Evolutionary conservation across 2,888 invertebrate species (phyloP).

Genomic region (Caenorhabditis sulstoni): DNA sequence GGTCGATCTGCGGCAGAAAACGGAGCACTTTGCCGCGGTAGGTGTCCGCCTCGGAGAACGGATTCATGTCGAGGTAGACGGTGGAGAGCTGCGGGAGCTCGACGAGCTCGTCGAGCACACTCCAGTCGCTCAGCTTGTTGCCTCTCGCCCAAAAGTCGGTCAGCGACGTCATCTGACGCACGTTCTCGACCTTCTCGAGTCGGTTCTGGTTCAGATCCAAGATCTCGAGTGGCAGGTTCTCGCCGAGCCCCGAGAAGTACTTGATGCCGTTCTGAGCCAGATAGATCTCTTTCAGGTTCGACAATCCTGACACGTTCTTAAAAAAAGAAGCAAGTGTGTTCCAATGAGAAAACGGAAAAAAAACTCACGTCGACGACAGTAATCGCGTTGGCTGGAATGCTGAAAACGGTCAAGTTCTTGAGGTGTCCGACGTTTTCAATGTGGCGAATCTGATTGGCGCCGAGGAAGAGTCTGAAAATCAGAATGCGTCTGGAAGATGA

Average conservation of each 20-base stretch:
- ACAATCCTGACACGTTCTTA: slow-evolving; percentile 88
- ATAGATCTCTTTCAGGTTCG: slow-evolving; percentile 90
- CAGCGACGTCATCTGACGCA: slow-evolving; percentile 68
- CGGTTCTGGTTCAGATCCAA: slow-evolving; percentile 76
- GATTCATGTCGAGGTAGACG: slow-evolving; percentile 74
- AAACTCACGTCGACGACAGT: slow-evolving; percentile 58
- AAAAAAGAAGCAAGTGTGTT: slow-evolving; percentile 56
- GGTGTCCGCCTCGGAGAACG: slow-evolving; percentile 55
- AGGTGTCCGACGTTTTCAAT: slow-evolving; percentile 84
- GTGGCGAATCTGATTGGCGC: slow-evolving; percentile 94
- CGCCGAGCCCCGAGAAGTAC: slow-evolving; percentile 86
- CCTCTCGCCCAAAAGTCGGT: slow-evolving; percentile 76
- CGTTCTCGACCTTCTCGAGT: slow-evolving; percentile 65
- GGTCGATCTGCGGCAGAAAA: slow-evolving; percentile 64
- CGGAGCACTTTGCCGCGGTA: slow-evolving; percentile 57
- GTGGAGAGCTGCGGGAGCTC: slow-evolving; percentile 64
- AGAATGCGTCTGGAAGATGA: slow-evolving; percentile 6
- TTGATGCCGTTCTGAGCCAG: slow-evolving; percentile 93
- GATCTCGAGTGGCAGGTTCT: slow-evolving; percentile 67
- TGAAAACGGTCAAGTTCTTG: slow-evolving; percentile 66
- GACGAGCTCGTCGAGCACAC: slow-evolving; percentile 65
- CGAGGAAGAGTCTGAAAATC: slow-evolving; percentile 86
- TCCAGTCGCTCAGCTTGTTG: slow-evolving; percentile 68
- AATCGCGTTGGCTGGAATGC: slow-evolving; percentile 70
- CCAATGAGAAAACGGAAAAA: too few species aligned